Base-by-base conservation (phyloP, 2,113 vertebrate genomes). In the Nettapus auritus region DNA sequence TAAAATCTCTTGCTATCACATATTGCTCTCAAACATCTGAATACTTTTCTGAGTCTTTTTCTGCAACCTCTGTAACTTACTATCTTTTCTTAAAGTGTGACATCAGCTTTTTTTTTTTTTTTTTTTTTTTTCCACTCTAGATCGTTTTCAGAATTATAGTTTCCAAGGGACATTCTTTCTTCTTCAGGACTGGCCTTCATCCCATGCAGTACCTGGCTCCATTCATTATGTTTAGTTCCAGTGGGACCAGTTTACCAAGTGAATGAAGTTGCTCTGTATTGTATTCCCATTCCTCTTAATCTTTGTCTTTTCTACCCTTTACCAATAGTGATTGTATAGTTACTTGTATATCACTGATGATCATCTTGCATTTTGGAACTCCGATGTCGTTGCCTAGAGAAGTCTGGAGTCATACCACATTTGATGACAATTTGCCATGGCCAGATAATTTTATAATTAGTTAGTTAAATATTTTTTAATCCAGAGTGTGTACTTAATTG, bases 381-480 rank as follows among this genome's bases (percentile, higher is more conserved):
- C 31, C 17, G 33, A 0, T 53, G 69, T 82, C 1, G 5, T 21
- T 6, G 8, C 23, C 53, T 82, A 13, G 77, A 82, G 57, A 92
- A 84, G 57, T 26, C 84, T 91, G 67, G 53, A 87, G 75, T 46
- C 17, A 50, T 62, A 63, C 8, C 25, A 68, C 1, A 4, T 86
- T 90, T 79, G 59, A 88, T 77, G 75, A 57, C 28, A 94, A 25
- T 74, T 80, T 94, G 10, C 59, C 59, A 66, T 59, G 63, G 55
- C 14, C 82, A 82, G 89, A 93, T 93, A 91, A 91, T 94, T 94
- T 92, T 89, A 66, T 82, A 91, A 89, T 94, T 86, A 71, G 36
- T 71, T 76, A 64, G 64, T 56, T 90, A 90, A 92, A 90, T 82
- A 80, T n/a, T 85, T 93, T 94, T 86, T 90, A 96, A 88, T 88